Evolutionary conservation across 2,797 vertebrate genomes (phyloP).

Genomic region (Cichlasoma orientale): DNA sequence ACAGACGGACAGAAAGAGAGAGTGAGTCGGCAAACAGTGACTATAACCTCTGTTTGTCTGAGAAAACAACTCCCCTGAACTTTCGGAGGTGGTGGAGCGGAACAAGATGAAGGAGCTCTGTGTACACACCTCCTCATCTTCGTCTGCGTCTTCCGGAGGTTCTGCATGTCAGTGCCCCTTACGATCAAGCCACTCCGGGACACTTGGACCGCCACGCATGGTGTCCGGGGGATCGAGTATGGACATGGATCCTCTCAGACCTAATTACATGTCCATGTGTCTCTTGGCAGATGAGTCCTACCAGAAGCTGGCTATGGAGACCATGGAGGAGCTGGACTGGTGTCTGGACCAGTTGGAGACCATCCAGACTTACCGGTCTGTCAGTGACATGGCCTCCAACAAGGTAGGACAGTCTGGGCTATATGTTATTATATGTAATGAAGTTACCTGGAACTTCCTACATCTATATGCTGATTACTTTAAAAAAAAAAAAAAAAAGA

Average conservation of each 20-base stretch:
- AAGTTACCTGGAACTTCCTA: not conserved
- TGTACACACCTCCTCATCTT: slow-evolving; percentile 75
- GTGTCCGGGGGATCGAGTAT: slow-evolving; percentile 46
- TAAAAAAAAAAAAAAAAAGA: no score
- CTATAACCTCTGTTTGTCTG: slow-evolving; percentile 58
- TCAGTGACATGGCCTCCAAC: slow-evolving; percentile 99
- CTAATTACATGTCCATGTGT: slow-evolving; percentile 91
- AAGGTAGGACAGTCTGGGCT: slow-evolving; percentile 85
- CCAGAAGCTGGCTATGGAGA: slow-evolving; percentile 97
- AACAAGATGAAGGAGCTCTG: slow-evolving; percentile 87
- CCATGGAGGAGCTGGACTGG: slow-evolving; percentile 98
- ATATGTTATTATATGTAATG: not conserved
- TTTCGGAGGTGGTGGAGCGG: slow-evolving; percentile 59
- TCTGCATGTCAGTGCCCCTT: slow-evolving; percentile 52
- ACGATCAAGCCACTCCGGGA: slow-evolving; percentile 60
- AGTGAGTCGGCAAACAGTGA: slow-evolving; percentile 56
- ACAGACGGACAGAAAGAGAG: slow-evolving; percentile 28
- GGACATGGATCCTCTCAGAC: slow-evolving; percentile 80
- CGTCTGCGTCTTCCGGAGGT: slow-evolving; percentile 60
- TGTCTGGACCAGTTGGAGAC: slow-evolving; percentile 98
- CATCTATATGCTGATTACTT: not conserved
- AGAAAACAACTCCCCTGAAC: slow-evolving; percentile 56
- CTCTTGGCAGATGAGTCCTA: slow-evolving; percentile 97
- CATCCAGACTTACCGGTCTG: slow-evolving; percentile 97
- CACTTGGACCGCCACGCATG: slow-evolving; percentile 47